Base-by-base conservation (phyloP, 2,113 vertebrate species). In the Rafetus swinhoei region DNA sequence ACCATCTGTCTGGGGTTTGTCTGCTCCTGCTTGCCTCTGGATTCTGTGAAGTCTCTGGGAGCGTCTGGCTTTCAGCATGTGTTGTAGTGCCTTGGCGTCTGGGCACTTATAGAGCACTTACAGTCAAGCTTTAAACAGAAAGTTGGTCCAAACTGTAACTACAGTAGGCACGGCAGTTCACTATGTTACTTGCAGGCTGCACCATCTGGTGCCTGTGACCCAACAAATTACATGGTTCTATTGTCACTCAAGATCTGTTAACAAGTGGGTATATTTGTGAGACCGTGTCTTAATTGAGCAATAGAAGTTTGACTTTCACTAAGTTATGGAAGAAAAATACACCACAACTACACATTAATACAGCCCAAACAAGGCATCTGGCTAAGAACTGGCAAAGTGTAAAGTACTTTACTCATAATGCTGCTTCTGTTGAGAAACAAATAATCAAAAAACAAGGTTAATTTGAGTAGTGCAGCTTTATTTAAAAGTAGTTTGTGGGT, bases 381-480 rank as follows among this genome's bases (percentile, higher is more conserved):
- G 57, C 21, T 53, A 80, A 13, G 2, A 85, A 4, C 16, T 9
- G 52, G 22, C 69, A 52, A 22, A 86, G 14, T 29, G 13, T 16
- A 62, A 5, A 5, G 27, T 1, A 82, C 5, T 19, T 86, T 24
- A 19, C 56, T 90, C 74, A 39, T n/a, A 13, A 52, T 35, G 52
- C 2, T 3, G 1, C 32, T 84, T 93, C 35, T 11, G 4, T 82
- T 19, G 72, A 35, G 81, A 39, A 19, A 84, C 59, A 52, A 56
- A 69, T 9, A 56, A 21, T 69, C 32, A 19, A 35, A 11, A 18
- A 2, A 74, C 55, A 35, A 90, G 14, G 83, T 14, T 16, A 9
- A 59, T 50, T 91, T 94, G 81, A 77, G 92, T 24, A 9, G 86
- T 91, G 84, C 77, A 95, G 9, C 52, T 96, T 97, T 97, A 97